phyloP scores from a whole-genome alignment of 1,140 invertebrate species.

The Sminthurinus signatus region DNA sequence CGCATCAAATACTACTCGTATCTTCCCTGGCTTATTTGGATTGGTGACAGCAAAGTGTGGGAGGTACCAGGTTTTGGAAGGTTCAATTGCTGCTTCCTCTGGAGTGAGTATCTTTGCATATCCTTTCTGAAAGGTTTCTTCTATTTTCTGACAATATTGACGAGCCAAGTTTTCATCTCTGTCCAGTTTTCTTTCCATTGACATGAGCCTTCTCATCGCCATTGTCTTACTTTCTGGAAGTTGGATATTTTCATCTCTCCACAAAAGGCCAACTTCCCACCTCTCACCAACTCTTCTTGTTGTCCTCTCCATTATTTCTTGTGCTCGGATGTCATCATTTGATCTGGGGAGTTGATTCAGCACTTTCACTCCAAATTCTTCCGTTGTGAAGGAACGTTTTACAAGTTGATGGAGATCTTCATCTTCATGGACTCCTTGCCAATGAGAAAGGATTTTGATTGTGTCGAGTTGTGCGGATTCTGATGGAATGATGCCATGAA shows the following conservation, averaged over 20 bases:
- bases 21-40: slow-evolving; percentile 20
- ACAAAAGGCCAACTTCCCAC: slow-evolving; percentile 21
- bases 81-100: background rate
- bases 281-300: background rate
- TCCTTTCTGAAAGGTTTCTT: slow-evolving; percentile 18
- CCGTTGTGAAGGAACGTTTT: slow-evolving; percentile 19
- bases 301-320: slow-evolving; percentile 12
- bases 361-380: slow-evolving; percentile 19
- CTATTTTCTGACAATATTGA: slow-evolving; percentile 9
- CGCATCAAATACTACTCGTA: slow-evolving; percentile 18
- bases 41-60: slow-evolving; percentile 23
- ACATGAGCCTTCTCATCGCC: background rate
- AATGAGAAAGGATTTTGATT: background rate
- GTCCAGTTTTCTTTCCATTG: slow-evolving; percentile 18
- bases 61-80: slow-evolving; percentile 5
- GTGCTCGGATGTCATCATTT: slow-evolving; percentile 10
- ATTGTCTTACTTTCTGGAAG: slow-evolving; percentile 5
- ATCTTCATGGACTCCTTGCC: background rate
- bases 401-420: slow-evolving; percentile 17
- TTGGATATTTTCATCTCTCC: slow-evolving; percentile 1
- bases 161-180: slow-evolving; percentile 4
- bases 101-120: slow-evolving; percentile 1
- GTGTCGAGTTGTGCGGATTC: background rate
- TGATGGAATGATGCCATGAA: slow-evolving; percentile 2
- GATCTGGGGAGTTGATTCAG: background rate